Evolutionary conservation across 2,888 invertebrate genomes (phyloP).

Genomic region (Scelioninae gen. 1): DNA sequence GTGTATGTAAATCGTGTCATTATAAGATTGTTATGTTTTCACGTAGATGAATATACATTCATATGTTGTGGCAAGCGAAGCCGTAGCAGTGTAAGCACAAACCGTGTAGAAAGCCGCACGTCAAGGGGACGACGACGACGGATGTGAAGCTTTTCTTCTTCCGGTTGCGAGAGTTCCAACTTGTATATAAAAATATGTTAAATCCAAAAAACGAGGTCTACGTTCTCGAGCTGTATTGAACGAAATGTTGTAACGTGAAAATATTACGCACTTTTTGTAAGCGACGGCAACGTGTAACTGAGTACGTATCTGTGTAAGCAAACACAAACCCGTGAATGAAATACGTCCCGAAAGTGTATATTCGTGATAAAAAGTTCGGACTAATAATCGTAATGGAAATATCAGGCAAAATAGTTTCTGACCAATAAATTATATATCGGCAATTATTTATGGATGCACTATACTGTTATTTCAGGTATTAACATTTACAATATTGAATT

Average conservation of each 20-base stretch:
- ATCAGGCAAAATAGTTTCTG: neutral
- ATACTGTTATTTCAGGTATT: too few relatives aligned
- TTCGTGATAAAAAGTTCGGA: neutral
- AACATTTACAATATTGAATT: too few relatives aligned
- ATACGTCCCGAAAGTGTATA: conserved; percentile 6
- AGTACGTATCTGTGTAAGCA: neutral
- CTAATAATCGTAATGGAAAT: neutral
- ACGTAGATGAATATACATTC: conserved; percentile 20
- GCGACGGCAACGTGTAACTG: neutral
- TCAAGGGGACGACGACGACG: conserved; percentile 64
- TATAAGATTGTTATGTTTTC: conserved; percentile 52
- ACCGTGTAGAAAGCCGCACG: conserved; percentile 61
- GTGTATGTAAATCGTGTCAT: conserved; percentile 44
- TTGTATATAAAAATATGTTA: conserved; percentile 61
- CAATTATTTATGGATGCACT: too few relatives aligned
- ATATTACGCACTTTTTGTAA: conserved; percentile 40
- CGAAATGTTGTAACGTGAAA: conserved; percentile 22
- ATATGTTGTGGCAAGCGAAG: conserved; percentile 52
- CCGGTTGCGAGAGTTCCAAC: conserved; percentile 55
- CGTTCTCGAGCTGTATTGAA: conserved; percentile 13
- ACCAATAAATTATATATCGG: neutral
- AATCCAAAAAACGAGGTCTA: conserved; percentile 48
- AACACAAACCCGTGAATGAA: conserved; percentile 8
- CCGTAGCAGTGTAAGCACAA: conserved; percentile 60
- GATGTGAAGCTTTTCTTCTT: conserved; percentile 68